phyloP scores from a whole-genome alignment of 2,113 vertebrate genomes.

The Dasyornis broadbenti region DNA sequence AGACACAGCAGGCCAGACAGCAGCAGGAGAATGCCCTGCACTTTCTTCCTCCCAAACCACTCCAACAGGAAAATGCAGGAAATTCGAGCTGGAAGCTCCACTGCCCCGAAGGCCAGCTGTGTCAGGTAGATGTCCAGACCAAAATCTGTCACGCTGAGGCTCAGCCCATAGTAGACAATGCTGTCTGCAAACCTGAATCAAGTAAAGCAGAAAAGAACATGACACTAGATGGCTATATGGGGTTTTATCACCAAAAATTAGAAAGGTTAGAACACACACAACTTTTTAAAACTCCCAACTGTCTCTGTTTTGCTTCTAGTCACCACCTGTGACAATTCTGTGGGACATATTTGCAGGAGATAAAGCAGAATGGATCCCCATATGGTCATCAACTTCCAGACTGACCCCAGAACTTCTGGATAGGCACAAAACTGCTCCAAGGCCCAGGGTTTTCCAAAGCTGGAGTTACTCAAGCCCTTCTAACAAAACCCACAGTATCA shows the following conservation, averaged over 20 bases:
- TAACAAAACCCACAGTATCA: background rate
- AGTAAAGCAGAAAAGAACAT: background rate
- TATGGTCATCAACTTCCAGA: background rate
- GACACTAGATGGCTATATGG: background rate
- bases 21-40: conserved; percentile 59
- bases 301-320: background rate
- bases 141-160: conserved; percentile 83
- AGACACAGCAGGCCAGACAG: conserved; percentile 78
- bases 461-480: background rate
- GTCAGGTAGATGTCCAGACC: conserved; percentile 89
- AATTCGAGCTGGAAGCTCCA: conserved; percentile 76
- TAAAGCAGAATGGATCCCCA: background rate
- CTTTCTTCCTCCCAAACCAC: conserved; percentile 77
- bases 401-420: background rate
- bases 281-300: background rate
- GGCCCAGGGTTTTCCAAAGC: background rate
- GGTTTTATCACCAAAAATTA: background rate
- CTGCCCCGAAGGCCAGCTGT: conserved; percentile 82
- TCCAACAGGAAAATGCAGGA: conserved; percentile 72
- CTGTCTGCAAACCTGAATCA: conserved; percentile 82
- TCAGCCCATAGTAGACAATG: conserved; percentile 84
- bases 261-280: rapidly evolving
- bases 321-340: background rate
- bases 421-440: background rate
- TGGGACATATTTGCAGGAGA: rapidly evolving